phyloP scores from a whole-genome alignment of 2,888 invertebrate species.

The Aporophyla lueneburgensis region DNA sequence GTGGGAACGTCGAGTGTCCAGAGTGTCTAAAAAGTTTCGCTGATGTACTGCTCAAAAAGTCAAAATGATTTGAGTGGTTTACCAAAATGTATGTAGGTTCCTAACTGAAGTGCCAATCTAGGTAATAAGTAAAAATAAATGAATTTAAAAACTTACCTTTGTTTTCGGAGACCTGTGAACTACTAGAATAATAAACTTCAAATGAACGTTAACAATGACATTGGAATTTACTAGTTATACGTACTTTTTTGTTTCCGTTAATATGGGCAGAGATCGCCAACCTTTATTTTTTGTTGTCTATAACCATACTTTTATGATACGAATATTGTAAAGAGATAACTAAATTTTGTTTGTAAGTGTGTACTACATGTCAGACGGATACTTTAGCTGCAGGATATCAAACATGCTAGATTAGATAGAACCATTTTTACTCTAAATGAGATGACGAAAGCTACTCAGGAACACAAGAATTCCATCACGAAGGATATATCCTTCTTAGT shows the following conservation, averaged over 20 bases:
- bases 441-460: background rate
- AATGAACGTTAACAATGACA: constrained; percentile 42
- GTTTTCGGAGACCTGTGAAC: constrained; percentile 52
- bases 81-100: too few relatives aligned
- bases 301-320: too few relatives aligned
- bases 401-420: background rate
- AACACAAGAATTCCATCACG: background rate
- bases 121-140: background rate
- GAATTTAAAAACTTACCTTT: constrained; percentile 47
- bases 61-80: too few relatives aligned
- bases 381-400: too few relatives aligned
- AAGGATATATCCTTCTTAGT: background rate
- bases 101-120: too few relatives aligned
- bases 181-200: constrained; percentile 48
- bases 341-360: too few relatives aligned
- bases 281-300: constrained; percentile 22
- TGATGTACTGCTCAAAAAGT: too few relatives aligned
- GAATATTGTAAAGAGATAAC: too few relatives aligned
- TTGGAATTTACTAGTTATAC: constrained; percentile 18
- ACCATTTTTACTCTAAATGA: background rate
- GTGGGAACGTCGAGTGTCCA: too few relatives aligned
- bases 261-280: constrained; percentile 46
- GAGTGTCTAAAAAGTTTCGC: too few relatives aligned
- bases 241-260: constrained; percentile 27
- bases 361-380: too few relatives aligned